Evolutionary conservation across 2,113 vertebrate genomes (phyloP).

Genomic region (Neodontobutis hainanensis): DNA sequence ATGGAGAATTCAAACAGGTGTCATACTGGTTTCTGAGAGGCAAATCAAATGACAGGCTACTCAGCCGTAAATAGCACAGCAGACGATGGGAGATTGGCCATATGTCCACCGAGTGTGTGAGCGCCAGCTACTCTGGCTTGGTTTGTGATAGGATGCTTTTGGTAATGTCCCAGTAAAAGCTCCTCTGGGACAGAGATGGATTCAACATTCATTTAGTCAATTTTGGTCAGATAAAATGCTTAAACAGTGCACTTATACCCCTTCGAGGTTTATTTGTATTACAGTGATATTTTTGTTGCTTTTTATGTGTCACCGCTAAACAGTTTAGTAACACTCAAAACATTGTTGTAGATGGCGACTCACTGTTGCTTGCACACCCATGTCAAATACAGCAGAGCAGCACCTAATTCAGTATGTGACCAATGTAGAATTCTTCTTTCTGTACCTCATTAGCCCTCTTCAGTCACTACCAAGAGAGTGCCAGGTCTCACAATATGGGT

Average conservation of each 20-base stretch:
- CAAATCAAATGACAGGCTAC: slow-evolving; percentile 71
- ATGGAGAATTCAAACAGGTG: slow-evolving; percentile 80
- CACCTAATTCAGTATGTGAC: slow-evolving; percentile 23
- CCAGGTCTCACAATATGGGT: slow-evolving; percentile 29
- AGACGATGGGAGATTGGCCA: slow-evolving; percentile 76
- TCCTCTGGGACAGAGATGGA: slow-evolving; percentile 61
- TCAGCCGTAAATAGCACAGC: slow-evolving; percentile 75
- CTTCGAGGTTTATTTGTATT: slow-evolving; percentile 41
- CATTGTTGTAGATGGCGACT: neutral
- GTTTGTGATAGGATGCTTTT: slow-evolving; percentile 64
- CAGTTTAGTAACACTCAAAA: slow-evolving; percentile 44
- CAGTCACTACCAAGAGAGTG: slow-evolving; percentile 49
- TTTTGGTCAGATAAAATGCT: slow-evolving; percentile 42
- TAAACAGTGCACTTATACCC: slow-evolving; percentile 28
- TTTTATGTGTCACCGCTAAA: slow-evolving; percentile 28
- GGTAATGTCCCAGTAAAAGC: slow-evolving; percentile 70
- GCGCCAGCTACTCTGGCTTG: slow-evolving; percentile 61
- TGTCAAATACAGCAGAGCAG: slow-evolving; percentile 18
- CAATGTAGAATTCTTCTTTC: slow-evolving; percentile 30
- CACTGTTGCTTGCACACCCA: slow-evolving; percentile 7
- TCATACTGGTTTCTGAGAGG: slow-evolving; percentile 70
- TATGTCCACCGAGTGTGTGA: slow-evolving; percentile 71
- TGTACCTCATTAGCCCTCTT: slow-evolving; percentile 55
- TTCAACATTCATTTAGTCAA: slow-evolving; percentile 48
- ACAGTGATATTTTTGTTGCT: slow-evolving; percentile 24